Conservation (phyloP, 2,797 vertebrate genomes). For the Australoheros facetus region DNA sequence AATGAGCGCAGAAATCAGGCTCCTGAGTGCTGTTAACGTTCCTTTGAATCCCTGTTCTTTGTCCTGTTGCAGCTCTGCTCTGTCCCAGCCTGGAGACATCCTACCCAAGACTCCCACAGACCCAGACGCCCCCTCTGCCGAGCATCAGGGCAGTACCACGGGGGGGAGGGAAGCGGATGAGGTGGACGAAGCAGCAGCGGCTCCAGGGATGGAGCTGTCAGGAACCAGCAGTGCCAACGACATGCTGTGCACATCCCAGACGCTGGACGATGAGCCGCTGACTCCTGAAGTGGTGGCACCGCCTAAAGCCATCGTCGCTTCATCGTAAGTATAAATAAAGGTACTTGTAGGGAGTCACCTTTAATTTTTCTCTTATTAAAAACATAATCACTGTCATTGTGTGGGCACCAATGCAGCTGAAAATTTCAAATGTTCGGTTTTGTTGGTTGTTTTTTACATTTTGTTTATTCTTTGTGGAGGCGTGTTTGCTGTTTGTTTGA, state of each 20-base stretch:
- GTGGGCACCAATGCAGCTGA: too few species aligned
- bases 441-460: too few species aligned
- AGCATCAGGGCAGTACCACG: conserved; percentile 6
- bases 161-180: conserved; percentile 28
- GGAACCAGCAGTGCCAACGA: conserved; percentile 75
- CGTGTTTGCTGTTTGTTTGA: not conserved
- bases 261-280: conserved; percentile 80
- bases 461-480: too few species aligned
- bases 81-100: conserved; percentile 87
- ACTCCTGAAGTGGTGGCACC: conserved; percentile 79
- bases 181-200: not conserved
- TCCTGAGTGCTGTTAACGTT: not conserved
- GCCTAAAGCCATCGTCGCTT: conserved; percentile 40
- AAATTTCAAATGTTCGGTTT: too few species aligned
- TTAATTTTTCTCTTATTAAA: not conserved
- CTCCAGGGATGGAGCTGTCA: conserved; percentile 38
- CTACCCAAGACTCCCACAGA: conserved; percentile 39
- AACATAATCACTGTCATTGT: too few species aligned
- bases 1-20: too few species aligned
- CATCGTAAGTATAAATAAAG: conserved; percentile 56
- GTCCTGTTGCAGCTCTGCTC: conserved; percentile 81
- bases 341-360: too few species aligned
- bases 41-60: not conserved
- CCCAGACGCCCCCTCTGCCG: conserved; percentile 40
- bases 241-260: conserved; percentile 82